Evolutionary conservation across 2,113 vertebrate species (phyloP).

Genomic region (Trogon surrucura): DNA sequence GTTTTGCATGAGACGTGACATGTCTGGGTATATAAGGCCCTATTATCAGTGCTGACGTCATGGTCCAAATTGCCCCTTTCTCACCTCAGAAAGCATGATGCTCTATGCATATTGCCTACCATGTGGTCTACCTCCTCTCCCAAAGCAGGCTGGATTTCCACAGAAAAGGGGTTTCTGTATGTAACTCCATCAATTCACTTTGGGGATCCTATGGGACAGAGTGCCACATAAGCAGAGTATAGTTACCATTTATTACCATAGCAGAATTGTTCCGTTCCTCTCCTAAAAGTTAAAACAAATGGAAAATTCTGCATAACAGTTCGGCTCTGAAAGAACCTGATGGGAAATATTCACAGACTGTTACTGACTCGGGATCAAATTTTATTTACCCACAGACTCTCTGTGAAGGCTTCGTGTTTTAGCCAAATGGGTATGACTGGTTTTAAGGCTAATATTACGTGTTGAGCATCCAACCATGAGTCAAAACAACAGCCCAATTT

Average conservation of each 20-base stretch:
- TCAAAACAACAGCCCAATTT: neutral
- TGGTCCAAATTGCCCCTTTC: neutral
- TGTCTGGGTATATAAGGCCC: rapidly evolving
- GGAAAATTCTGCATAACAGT: neutral
- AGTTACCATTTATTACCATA: constrained; percentile 30
- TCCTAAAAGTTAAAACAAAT: constrained; percentile 21
- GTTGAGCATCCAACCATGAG: neutral
- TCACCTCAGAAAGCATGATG: neutral
- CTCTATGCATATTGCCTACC: neutral
- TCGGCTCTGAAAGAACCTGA: neutral
- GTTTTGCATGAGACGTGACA: neutral
- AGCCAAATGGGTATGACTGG: neutral
- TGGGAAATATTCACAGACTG: constrained; percentile 23
- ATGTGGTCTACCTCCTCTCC: neutral
- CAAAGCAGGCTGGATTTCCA: neutral
- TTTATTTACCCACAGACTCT: constrained; percentile 30
- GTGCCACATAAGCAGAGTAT: neutral
- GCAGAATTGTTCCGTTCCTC: constrained; percentile 24
- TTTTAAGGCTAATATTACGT: neutral
- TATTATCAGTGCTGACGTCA: neutral
- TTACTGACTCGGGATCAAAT: constrained; percentile 2
- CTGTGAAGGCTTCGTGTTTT: neutral
- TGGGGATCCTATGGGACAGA: neutral
- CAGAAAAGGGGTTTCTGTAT: neutral
- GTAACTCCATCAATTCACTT: neutral